Evolutionary conservation across 2,888 invertebrate species (phyloP), one percentile per base, ranked within the genome.

Genomic region (Papilio gigon): DNA sequence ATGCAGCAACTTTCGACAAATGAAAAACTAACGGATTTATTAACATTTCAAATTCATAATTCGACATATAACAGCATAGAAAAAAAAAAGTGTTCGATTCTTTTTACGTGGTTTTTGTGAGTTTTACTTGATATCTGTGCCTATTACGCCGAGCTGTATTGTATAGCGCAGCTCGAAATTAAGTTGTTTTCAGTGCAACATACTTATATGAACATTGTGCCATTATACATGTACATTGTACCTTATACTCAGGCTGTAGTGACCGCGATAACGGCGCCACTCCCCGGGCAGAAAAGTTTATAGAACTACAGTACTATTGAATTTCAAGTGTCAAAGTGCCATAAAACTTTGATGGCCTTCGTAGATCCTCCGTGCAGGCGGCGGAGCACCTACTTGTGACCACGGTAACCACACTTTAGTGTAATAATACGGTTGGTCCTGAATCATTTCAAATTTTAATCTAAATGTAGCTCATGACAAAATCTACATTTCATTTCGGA

Each of bases 261-360:
- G 17, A 20, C 11, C 20, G 44, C 20, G 44, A 44, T 44, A 44
- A 44, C 44, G 22, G 20, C 20, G 20, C 44, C 20, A 44, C 20
- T 8, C 5, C 20, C 20, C n/a, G 22, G 5, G 44, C 20, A 9
- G n/a, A 40, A 9, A 20, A 20, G 9, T 20, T 44, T 44, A 42
- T 42, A 12, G 11, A 14, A 2, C n/a, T 40, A 44, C 20, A 47
- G 33, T n/a, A 47, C 25, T 35, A 33, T 64, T 53, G 47, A 64
- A 53, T 65, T 58, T 42, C 42, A 58, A 65, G n/a, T 58, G 44
- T 33, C 33, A 27, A 58, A 53, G 17, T 61, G 50, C 61, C 20
- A 50, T 67, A 61, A 67, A 67, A 67, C 37, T 47, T 50, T 60
- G 40, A 22, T n/a, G 61, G 67, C 61, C 67, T 53, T 61, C 53